Base-by-base conservation (phyloP, 2,113 vertebrate genomes). In the Pionites leucogaster region DNA sequence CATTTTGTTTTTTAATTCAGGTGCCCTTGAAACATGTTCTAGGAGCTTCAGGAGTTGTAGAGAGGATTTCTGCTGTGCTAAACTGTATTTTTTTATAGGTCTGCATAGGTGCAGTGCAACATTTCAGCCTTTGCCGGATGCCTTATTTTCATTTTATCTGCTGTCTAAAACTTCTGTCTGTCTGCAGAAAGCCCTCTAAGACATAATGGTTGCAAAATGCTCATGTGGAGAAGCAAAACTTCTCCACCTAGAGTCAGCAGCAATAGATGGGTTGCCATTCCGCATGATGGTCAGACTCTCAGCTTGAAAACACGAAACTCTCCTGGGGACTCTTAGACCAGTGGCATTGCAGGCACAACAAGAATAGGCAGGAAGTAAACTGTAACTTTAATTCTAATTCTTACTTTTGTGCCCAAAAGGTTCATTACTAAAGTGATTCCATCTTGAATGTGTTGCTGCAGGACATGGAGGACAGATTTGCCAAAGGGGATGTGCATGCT, bases 381-480 rank as follows among this genome's bases (percentile, higher is more conserved):
- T 62, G 25, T 28, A 35, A 59, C 39, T 86, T 60, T 13, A 69
- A 5, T 42, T 88, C 35, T 57, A 15, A 4, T 49, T 94, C 55
- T 71, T 81, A 25, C 27, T 81, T 3, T 0, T 3, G 23, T 47
- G 18, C 44, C 35, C 39, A 11, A 31, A 86, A 70, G 29, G 37
- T 68, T 74, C 1, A 1, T 81, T 8, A 6, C 59, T 85, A 10
- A 86, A 42, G 67, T 50, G 64, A 72, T 80, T 62, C 68, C 1
- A 0, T 85, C 60, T 90, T 68, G 50, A 68, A 63, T 52, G 14
- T 53, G 5, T 91, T 82, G 31, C 60, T 86, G 10, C 95, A 99
- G 99, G 98, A 99, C 99, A 1, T 99, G 99, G 99, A 99, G 98
- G 97, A 99, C 99, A 0, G 99, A 99, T 80, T 95, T 99, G 95